Conservation (phyloP, 2,888 invertebrate genomes). For the Eupithecia subumbrata region DNA sequence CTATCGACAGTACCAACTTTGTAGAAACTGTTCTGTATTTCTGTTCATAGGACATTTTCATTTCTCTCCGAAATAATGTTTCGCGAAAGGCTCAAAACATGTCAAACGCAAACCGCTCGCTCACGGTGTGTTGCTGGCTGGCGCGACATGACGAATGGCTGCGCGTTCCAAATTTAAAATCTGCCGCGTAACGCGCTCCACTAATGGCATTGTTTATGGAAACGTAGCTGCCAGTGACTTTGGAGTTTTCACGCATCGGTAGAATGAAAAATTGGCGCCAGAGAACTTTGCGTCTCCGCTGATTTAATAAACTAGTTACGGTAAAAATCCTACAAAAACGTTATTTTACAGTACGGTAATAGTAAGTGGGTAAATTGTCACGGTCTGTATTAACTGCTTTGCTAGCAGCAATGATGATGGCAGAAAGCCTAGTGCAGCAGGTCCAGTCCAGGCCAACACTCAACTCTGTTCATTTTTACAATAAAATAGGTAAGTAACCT, state of each 20-base stretch:
- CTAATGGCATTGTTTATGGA: constrained; percentile 83
- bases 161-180: constrained; percentile 82
- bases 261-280: constrained; percentile 53
- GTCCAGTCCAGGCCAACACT: no score
- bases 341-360: not conserved
- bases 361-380: not conserved
- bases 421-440: no score
- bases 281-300: constrained; percentile 21
- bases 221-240: constrained; percentile 77
- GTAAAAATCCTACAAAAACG: not conserved
- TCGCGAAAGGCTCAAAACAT: constrained; percentile 61
- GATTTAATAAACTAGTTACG: not conserved
- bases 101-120: constrained; percentile 46
- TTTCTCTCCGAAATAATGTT: not conserved
- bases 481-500: no score
- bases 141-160: constrained; percentile 81
- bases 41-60: not conserved
- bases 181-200: constrained; percentile 79
- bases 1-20: not conserved
- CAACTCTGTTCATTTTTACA: no score
- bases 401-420: no score
- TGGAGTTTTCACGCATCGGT: constrained; percentile 66
- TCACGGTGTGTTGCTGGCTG: constrained; percentile 74
- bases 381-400: no score
- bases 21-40: not conserved